Evolutionary conservation across 2,113 vertebrate genomes (phyloP).

Genomic region (Sterna hirundo): DNA sequence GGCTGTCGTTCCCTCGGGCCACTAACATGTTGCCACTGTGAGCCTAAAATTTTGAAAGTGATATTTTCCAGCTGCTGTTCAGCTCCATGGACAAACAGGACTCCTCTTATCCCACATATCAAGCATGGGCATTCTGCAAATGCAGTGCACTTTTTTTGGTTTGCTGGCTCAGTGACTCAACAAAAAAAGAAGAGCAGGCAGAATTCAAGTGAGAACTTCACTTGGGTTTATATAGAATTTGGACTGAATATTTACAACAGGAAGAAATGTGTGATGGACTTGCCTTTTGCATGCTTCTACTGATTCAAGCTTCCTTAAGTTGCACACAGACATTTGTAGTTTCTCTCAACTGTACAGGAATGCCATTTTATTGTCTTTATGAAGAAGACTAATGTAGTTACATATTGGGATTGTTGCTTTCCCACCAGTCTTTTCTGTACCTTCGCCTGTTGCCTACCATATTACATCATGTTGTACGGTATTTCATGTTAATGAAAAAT

Average conservation of each 20-base stretch:
- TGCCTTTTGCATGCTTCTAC: neutral
- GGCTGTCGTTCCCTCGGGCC: neutral
- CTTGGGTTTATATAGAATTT: neutral
- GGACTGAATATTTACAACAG: neutral
- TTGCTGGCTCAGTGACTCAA: neutral
- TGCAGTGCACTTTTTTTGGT: neutral
- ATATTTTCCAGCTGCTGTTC: neutral
- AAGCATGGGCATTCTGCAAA: neutral
- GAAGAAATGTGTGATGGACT: neutral
- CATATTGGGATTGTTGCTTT: neutral
- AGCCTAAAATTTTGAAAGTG: neutral
- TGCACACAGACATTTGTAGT: neutral
- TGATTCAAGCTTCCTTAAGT: neutral
- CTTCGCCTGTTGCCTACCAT: neutral
- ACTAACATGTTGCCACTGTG: accelerated
- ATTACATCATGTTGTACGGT: neutral
- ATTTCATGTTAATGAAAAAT: neutral
- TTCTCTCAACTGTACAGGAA: neutral
- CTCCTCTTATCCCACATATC: neutral
- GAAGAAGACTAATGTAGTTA: neutral
- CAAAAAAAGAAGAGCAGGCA: neutral
- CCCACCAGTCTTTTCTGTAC: neutral
- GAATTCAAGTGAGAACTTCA: neutral
- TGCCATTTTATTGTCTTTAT: neutral
- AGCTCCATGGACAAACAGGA: neutral